A percentile compares a stretch with the other conserved stretches of the same genome.
phyloP scores from a whole-genome alignment of 2,113 vertebrate genomes.

The Larimichthys crocea region DNA sequence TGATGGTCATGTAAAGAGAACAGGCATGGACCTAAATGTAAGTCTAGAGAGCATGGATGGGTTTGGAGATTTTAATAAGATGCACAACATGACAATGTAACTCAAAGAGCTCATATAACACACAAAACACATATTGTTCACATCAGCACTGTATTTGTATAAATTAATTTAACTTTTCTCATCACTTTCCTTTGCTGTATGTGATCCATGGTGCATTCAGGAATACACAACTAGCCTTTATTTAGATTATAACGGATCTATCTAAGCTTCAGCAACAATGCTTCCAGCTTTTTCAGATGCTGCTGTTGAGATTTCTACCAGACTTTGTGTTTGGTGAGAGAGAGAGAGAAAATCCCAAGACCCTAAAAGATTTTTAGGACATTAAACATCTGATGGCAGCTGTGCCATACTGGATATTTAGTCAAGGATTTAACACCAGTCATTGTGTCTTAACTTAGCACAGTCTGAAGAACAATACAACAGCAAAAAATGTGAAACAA shows the following conservation, averaged over 20 bases:
- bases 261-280: background rate
- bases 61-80: background rate
- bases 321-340: background rate
- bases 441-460: background rate
- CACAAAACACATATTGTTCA: background rate
- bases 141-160: background rate
- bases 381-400: background rate
- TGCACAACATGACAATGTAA: background rate
- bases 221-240: background rate
- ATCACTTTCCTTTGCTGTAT: background rate
- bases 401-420: background rate
- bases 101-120: background rate
- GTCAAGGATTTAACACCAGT: background rate
- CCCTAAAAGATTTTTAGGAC: background rate
- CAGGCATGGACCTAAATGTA: background rate
- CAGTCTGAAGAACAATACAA: background rate
- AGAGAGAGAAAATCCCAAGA: background rate
- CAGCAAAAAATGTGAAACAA: background rate
- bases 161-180: background rate
- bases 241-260: background rate
- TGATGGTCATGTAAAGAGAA: background rate
- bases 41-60: background rate
- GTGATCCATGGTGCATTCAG: background rate
- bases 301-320: background rate
- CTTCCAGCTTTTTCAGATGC: background rate